A percentile compares a stretch with the other conserved stretches of the same genome.
These are phyloP conservation scores for Sula dactylatra DNA, from an alignment of 2,113 vertebrate species.

Conservation along the genomic window DNA sequence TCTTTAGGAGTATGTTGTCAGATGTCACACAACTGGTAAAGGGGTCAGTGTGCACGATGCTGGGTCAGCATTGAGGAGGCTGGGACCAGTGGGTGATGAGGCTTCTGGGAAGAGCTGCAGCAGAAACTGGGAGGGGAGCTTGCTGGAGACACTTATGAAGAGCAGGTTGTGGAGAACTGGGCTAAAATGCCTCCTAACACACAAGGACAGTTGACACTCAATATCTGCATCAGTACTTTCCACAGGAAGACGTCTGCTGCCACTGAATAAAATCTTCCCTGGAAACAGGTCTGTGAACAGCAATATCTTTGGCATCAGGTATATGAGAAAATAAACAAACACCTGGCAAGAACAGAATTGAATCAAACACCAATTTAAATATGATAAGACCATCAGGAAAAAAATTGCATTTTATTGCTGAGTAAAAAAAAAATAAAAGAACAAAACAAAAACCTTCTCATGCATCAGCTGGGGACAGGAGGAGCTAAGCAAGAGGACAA, in stretches of 20 bases:
- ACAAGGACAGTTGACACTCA: background rate
- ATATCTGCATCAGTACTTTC: background rate
- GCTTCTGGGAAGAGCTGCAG: background rate
- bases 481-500: background rate
- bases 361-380: background rate
- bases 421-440: background rate
- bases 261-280: background rate
- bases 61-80: background rate
- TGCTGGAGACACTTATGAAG: background rate
- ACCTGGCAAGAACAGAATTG: background rate
- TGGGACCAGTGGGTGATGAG: background rate
- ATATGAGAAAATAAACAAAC: background rate
- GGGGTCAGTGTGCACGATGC: background rate
- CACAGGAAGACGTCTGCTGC: background rate
- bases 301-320: background rate
- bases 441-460: background rate
- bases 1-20: background rate
- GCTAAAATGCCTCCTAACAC: background rate
- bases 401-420: background rate
- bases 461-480: background rate
- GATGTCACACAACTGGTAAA: background rate
- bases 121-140: background rate
- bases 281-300: background rate
- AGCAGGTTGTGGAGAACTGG: background rate
- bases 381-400: background rate